Evolutionary conservation across 2,888 invertebrate genomes (phyloP), one percentile per base, ranked within the genome.

Genomic region (Phortica magna): DNA sequence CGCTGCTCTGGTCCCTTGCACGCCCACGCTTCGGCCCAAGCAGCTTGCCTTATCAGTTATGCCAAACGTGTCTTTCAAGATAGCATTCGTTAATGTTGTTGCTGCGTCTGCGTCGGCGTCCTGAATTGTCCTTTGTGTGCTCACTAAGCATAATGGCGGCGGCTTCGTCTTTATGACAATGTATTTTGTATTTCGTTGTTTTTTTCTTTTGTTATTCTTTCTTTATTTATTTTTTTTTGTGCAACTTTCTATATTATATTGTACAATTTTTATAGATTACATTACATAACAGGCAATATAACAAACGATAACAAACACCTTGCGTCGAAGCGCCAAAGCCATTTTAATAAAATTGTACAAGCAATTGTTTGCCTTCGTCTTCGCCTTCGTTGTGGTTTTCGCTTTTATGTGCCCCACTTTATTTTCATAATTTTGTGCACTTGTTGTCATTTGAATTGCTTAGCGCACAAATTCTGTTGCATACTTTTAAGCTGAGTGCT

Each of bases 301-400:
- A 84, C 85, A 86, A 86, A 88, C 86, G 84, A 86, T 87, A 84
- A 86, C 84, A 88, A 85, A 86, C 85, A 86, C 84, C 88, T 88
- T 88, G 87, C 77, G 77, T 55, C 48, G 48, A 3, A 48, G 48
- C 10, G 48, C 48, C 9, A 48, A 48, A 48, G 48, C 48, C 80
- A 82, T 84, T 86, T 86, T 87, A 76, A 83, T 84, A 82, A 81
- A 84, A 74, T 31, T 48, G 4, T 17, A 19, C 42, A 68, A n/a
- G 9, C 73, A 73, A 48, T 48, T 61, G 59, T 61, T 48, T 39
- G 9, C 10, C 48, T 19, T 53, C 7, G 59, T 17, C 3, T 7
- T 53, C 7, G 59, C 59, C 3, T 7, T n/a, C 19, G 59, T 17
- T 59, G 59, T 19, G 10, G 59, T 19, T n/a, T n/a, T 59, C 19